A percentile compares a stretch with the other conserved stretches of the same genome.
phyloP scores from a whole-genome alignment of 2,113 vertebrate species.

The Tenebrosternarchus preto region DNA sequence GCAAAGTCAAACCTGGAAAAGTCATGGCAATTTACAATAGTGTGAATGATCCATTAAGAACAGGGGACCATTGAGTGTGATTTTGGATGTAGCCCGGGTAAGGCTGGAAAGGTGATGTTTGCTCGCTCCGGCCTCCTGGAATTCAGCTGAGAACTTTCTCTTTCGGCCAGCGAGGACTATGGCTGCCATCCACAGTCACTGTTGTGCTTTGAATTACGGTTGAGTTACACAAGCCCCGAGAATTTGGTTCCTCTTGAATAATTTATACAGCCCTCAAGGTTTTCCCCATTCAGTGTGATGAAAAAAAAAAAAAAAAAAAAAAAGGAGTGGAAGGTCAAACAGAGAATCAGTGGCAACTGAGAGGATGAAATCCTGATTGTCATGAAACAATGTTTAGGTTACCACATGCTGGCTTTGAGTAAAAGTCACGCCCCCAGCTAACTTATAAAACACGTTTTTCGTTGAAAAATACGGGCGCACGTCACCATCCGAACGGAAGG shows the following conservation, averaged over 20 bases:
- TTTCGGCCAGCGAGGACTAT: background rate
- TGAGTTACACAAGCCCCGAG: background rate
- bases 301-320: background rate
- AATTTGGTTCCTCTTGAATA: constrained; percentile 15
- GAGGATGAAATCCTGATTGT: constrained; percentile 48
- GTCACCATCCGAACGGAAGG: background rate
- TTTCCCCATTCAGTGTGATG: background rate
- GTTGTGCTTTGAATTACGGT: constrained; percentile 44
- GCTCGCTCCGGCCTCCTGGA: background rate
- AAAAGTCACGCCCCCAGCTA: background rate
- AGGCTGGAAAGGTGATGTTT: background rate
- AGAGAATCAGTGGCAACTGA: background rate
- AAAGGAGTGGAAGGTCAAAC: background rate
- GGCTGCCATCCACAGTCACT: constrained; percentile 16
- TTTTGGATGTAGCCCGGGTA: background rate
- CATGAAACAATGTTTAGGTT: constrained; percentile 16
- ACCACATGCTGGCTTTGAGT: background rate
- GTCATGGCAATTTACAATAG: background rate
- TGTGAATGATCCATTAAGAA: background rate
- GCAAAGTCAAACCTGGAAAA: background rate
- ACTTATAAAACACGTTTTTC: background rate
- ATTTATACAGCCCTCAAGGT: background rate
- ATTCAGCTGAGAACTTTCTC: constrained; percentile 3
- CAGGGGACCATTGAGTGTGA: background rate
- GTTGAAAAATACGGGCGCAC: constrained; percentile 24